Evolutionary conservation across 2,113 vertebrate species (phyloP).

Genomic region (Emydocephalus ijimae): DNA sequence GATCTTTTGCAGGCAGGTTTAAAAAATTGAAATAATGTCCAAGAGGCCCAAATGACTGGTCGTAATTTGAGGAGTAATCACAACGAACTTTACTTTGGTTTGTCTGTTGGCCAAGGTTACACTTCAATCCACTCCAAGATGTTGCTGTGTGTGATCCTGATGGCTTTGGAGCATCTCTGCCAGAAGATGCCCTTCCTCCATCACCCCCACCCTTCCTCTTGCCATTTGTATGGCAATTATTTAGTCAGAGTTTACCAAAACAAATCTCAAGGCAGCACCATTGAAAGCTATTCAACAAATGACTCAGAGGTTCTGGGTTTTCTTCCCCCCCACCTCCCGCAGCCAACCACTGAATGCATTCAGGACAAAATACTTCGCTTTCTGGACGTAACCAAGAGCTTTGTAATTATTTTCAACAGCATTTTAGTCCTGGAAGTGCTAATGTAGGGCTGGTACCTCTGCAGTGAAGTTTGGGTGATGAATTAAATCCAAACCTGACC

Average conservation of each 20-base stretch:
- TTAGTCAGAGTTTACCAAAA: neutral
- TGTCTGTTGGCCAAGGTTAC: neutral
- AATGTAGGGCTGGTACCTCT: neutral
- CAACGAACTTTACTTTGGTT: neutral
- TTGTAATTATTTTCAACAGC: constrained; percentile 11
- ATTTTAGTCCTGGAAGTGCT: neutral
- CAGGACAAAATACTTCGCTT: neutral
- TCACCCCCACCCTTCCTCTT: neutral
- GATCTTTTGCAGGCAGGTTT: neutral
- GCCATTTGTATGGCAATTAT: neutral
- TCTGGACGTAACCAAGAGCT: constrained; percentile 8
- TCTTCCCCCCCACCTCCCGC: neutral
- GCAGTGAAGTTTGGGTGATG: neutral
- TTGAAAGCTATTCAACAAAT: neutral
- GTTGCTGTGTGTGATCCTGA: neutral
- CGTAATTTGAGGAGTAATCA: neutral
- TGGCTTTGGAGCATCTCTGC: neutral
- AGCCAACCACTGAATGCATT: neutral
- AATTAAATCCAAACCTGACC: neutral
- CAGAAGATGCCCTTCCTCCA: neutral
- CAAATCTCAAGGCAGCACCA: neutral
- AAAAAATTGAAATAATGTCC: neutral
- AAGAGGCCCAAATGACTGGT: neutral
- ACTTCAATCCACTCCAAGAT: neutral
- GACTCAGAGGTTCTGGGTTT: neutral